phyloP scores from a whole-genome alignment of 2,797 vertebrate species.

The Chaunax sp. region DNA sequence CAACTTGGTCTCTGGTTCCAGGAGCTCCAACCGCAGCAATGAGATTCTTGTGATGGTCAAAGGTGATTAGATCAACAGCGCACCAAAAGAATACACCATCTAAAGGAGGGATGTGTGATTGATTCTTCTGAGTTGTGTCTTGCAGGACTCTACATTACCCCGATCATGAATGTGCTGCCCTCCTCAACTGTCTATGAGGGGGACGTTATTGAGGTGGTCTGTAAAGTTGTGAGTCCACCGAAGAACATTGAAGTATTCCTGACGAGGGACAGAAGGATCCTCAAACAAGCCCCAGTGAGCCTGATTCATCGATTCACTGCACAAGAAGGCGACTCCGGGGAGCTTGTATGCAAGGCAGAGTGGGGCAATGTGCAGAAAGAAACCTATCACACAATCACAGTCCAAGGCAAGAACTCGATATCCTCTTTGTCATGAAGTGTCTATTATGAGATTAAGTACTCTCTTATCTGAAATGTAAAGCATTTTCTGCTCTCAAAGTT shows the following conservation, averaged over 20 bases:
- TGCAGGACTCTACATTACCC: constrained; percentile 70
- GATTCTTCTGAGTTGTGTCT: constrained; percentile 34
- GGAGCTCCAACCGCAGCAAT: constrained; percentile 69
- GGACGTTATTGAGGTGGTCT: constrained; percentile 65
- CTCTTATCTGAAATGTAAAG: background rate
- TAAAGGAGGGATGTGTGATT: background rate
- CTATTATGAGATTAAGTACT: background rate
- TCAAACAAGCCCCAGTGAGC: constrained; percentile 12
- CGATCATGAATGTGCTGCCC: constrained; percentile 67
- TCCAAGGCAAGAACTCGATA: constrained; percentile 63
- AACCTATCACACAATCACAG: constrained; percentile 38
- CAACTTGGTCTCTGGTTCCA: constrained; percentile 29
- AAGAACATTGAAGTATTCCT: constrained; percentile 68
- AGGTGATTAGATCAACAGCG: constrained; percentile 57
- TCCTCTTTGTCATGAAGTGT: background rate
- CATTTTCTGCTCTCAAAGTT: background rate
- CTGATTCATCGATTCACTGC: constrained; percentile 40
- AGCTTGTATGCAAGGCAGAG: constrained; percentile 78
- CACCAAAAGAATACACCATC: background rate
- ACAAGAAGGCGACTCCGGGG: constrained; percentile 61
- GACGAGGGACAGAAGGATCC: constrained; percentile 52
- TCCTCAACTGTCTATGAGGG: constrained; percentile 62
- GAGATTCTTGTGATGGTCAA: constrained; percentile 53
- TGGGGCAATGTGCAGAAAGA: constrained; percentile 67
- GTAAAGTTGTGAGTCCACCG: constrained; percentile 44